phyloP scores from a whole-genome alignment of 2,888 invertebrate genomes.

The Dryobota labecula region DNA sequence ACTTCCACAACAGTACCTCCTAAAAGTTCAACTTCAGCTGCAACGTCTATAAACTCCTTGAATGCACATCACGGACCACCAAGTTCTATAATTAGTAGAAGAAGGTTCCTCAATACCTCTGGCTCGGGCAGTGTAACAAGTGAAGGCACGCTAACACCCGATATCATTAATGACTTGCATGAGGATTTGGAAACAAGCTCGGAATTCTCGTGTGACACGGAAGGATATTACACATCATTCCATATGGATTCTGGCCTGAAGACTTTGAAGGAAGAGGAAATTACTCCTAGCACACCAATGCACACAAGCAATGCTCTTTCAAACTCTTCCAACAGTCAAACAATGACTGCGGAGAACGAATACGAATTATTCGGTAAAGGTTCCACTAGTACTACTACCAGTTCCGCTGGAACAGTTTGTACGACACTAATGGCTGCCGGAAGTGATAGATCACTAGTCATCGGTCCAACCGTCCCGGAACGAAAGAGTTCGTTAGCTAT shows the following conservation, averaged over 20 bases:
- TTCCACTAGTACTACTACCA: constrained; percentile 97
- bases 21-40: constrained; percentile 92
- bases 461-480: constrained; percentile 95
- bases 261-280: constrained; percentile 93
- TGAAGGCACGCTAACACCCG: constrained; percentile 95
- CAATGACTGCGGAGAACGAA: constrained; percentile 95
- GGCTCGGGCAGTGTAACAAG: constrained; percentile 96
- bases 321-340: constrained; percentile 93
- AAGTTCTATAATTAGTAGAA: constrained; percentile 92
- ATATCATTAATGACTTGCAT: constrained; percentile 94
- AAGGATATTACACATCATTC: constrained; percentile 99
- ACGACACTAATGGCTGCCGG: constrained; percentile 94
- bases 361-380: constrained; percentile 98
- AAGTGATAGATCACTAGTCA: constrained; percentile 91
- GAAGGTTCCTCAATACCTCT: constrained; percentile 93
- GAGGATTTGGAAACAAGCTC: constrained; percentile 97
- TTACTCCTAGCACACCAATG: constrained; percentile 92
- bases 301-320: constrained; percentile 93
- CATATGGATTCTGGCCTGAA: constrained; percentile 98
- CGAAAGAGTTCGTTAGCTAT: constrained; percentile 94
- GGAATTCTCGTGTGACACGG: constrained; percentile 98
- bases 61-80: constrained; percentile 92
- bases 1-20: constrained; percentile 93
- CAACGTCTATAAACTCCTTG: constrained; percentile 93
- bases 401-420: constrained; percentile 97